phyloP scores from a whole-genome alignment of 2,888 invertebrate species.

The Hirtodrosophila histrioides region DNA sequence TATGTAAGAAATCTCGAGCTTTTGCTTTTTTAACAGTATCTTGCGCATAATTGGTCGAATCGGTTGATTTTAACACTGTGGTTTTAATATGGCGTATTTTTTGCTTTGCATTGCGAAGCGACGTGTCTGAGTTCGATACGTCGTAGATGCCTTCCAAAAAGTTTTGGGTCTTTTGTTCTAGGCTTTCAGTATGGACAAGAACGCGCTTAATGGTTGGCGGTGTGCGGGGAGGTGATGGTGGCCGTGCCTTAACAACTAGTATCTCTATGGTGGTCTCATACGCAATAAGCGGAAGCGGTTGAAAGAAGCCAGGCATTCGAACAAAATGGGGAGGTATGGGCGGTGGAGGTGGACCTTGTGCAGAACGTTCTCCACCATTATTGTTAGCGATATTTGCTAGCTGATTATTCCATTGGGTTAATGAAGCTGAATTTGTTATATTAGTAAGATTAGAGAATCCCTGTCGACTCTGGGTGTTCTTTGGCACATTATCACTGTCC shows the following conservation, averaged over 20 bases:
- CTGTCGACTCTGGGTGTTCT: slow-evolving; percentile 51
- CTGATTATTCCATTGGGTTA: slow-evolving; percentile 81
- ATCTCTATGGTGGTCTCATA: slow-evolving; percentile 84
- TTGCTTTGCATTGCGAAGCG: slow-evolving; percentile 83
- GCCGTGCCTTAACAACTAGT: slow-evolving; percentile 82
- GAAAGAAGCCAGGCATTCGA: slow-evolving; percentile 84
- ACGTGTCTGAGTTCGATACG: slow-evolving; percentile 79
- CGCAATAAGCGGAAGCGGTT: slow-evolving; percentile 83
- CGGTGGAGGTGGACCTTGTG: slow-evolving; percentile 71
- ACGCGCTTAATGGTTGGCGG: slow-evolving; percentile 82
- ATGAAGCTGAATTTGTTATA: slow-evolving; percentile 81
- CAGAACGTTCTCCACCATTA: slow-evolving; percentile 55
- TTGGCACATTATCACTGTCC: slow-evolving; percentile 55
- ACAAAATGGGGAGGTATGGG: slow-evolving; percentile 81
- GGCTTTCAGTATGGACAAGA: slow-evolving; percentile 82
- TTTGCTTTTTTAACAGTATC: slow-evolving; percentile 84
- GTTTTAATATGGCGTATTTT: slow-evolving; percentile 84
- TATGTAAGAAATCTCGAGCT: slow-evolving; percentile 84
- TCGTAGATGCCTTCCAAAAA: slow-evolving; percentile 83
- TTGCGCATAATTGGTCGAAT: slow-evolving; percentile 84
- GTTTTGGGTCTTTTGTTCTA: slow-evolving; percentile 83
- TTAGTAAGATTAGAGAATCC: slow-evolving; percentile 70
- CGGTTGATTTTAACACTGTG: slow-evolving; percentile 83
- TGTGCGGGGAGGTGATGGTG: slow-evolving; percentile 81
- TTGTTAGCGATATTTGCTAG: slow-evolving; percentile 66